Percentiles rank a stretch among this genome's conserved stretches.
phyloP scores from a whole-genome alignment of 1,140 invertebrate species.

The Argopecten irradians region DNA sequence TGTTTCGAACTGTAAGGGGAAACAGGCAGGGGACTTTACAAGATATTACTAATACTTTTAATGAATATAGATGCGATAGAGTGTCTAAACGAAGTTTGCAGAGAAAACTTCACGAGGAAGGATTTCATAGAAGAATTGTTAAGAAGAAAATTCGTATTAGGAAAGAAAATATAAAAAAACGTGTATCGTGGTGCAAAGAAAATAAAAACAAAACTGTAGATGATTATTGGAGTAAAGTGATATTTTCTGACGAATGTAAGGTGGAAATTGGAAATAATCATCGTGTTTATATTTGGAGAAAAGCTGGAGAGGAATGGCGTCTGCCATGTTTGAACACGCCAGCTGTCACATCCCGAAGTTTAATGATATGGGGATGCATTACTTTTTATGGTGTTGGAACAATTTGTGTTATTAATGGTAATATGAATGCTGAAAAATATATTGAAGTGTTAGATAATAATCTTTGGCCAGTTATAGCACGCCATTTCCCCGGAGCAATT shows the following conservation, averaged over 20 bases:
- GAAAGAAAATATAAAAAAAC: background rate
- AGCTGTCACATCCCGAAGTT: background rate
- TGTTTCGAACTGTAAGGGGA: background rate
- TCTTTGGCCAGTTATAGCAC: conserved; percentile 30
- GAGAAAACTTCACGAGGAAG: conserved; percentile 28
- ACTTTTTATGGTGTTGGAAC: conserved; percentile 28
- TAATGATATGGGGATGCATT: conserved; percentile 26
- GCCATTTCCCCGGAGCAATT: conserved; percentile 31
- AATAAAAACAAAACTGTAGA: background rate
- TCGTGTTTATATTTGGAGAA: conserved; percentile 32
- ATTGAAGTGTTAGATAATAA: conserved; percentile 28
- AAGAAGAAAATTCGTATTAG: background rate
- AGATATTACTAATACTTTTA: conserved; percentile 26
- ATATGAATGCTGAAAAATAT: conserved; percentile 34
- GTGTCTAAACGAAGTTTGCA: conserved; percentile 25
- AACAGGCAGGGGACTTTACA: background rate
- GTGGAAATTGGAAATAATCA: conserved; percentile 26
- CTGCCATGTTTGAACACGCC: background rate
- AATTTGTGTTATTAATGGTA: conserved; percentile 1
- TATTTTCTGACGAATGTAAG: conserved; percentile 8
- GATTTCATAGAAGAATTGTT: background rate
- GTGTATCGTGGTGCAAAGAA: conserved; percentile 27
- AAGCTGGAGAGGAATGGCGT: background rate
- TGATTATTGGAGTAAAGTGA: background rate
- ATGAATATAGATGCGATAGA: background rate